phyloP scores from a whole-genome alignment of 2,888 invertebrate genomes.

The Eustalomyia histrio region DNA sequence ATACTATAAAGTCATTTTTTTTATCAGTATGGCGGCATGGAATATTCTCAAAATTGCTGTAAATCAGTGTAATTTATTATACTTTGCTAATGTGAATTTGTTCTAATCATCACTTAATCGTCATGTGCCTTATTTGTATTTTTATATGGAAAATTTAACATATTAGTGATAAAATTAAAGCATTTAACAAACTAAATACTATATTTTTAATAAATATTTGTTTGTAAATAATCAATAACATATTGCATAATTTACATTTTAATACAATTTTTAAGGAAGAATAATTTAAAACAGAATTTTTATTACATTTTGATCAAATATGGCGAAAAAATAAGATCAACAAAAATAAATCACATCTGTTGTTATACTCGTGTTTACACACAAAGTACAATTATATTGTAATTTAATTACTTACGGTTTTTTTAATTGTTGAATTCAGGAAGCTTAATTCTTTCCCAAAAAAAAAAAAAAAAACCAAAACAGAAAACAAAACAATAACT shows the following conservation, averaged over 20 bases:
- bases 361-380: constrained; percentile 17
- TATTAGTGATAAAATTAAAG: constrained; percentile 26
- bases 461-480: constrained; percentile 4
- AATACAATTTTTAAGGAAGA: constrained; percentile 15
- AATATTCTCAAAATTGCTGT: too few species aligned
- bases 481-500: constrained; percentile 1
- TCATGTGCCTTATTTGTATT: constrained; percentile 17
- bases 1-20: too few species aligned
- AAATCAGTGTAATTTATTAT: too few species aligned
- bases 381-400: neutral
- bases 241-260: too few species aligned
- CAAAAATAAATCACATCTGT: constrained; percentile 37
- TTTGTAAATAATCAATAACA: neutral
- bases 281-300: neutral
- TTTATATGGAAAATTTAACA: constrained; percentile 12
- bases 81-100: too few species aligned
- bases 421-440: constrained; percentile 5
- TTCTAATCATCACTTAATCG: constrained; percentile 12
- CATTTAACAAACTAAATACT: constrained; percentile 4
- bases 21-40: too few species aligned
- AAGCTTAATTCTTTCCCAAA: constrained; percentile 7
- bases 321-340: constrained; percentile 4
- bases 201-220: neutral
- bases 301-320: neutral
- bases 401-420: constrained; percentile 35